These are phyloP conservation scores for Pandemis cinnamomeana DNA, from an alignment of 2,888 invertebrate species.

Conservation along the genomic window DNA sequence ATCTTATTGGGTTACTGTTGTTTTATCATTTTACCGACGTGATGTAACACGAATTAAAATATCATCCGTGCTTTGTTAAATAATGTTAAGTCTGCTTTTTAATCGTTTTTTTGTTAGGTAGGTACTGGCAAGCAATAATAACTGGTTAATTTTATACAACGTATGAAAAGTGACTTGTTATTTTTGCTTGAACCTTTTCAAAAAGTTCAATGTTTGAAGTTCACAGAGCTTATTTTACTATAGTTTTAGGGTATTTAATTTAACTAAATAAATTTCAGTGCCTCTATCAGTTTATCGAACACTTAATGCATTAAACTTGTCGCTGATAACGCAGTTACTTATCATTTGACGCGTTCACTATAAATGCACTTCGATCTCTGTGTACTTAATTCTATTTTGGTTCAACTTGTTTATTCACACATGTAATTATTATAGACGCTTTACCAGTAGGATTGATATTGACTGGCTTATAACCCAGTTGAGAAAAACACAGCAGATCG, in stretches of 20 bases:
- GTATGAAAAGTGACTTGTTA: too few species aligned
- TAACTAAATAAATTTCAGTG: background rate
- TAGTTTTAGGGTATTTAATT: background rate
- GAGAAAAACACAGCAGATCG: slow-evolving; percentile 15
- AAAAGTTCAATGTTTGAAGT: too few species aligned
- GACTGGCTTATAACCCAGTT: slow-evolving; percentile 29
- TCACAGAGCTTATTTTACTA: background rate
- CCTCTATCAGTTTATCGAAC: slow-evolving; percentile 36
- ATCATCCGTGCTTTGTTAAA: slow-evolving; percentile 5
- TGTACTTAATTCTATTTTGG: slow-evolving; percentile 58
- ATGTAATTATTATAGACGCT: slow-evolving; percentile 44
- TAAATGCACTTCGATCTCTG: slow-evolving; percentile 47
- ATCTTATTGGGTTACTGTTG: slow-evolving; percentile 13
- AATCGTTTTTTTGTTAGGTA: too few species aligned
- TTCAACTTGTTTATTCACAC: slow-evolving; percentile 56
- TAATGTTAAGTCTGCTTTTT: background rate
- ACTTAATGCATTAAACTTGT: slow-evolving; percentile 38
- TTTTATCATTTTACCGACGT: slow-evolving; percentile 15
- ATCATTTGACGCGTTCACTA: slow-evolving; percentile 28
- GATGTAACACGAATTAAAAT: slow-evolving; percentile 25
- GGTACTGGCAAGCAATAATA: too few species aligned
- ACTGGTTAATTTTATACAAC: too few species aligned
- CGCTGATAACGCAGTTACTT: slow-evolving; percentile 35
- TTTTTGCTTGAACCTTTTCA: too few species aligned
- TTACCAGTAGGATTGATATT: slow-evolving; percentile 40